Base-by-base conservation (phyloP, 2,113 vertebrate genomes). In the Myanophis thanlyinensis region DNA sequence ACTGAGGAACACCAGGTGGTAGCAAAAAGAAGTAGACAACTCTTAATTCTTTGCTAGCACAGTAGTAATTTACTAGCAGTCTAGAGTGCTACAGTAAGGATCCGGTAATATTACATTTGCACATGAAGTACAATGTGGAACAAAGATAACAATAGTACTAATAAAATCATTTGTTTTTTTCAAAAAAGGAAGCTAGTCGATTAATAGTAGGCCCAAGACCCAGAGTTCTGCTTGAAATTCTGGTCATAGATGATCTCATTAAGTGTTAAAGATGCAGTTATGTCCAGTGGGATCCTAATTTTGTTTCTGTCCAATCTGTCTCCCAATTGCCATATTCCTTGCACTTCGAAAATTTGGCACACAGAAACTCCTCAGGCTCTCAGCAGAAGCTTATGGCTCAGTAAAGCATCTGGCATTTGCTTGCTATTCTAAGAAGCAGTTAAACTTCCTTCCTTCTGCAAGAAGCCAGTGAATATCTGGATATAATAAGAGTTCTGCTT, bases 381-480 rank as follows among this genome's bases (percentile, higher is more conserved):
- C 87, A 53, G 54, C 90, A 52, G 93, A 93, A 91, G 87, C 73
- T 89, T 67, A 86, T 44, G 20, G 87, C 40, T 67, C 54, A 89
- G 54, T 35, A 30, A 89, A 85, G 90, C 67, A 91, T 89, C 90
- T 62, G 67, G 53, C 47, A 91, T 93, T 89, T 86, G 46, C 87
- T 91, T 67, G 90, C 85, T 86, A 47, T 89, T 91, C 90, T 89
- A 56, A 85, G 48, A 91, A 91, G 85, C 40, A 59, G 87, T 53
- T 47, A 89, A 85, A 59, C 53, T 85, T 93, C 87, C 23, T 86
- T 86, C 54, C 73, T 89, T 84, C 46, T 89, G 27, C 35, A 86
- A 35, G 20, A 27, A 91, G 53, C 40, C 35, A 91, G 52, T 49
- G 59, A 89, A 85, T 89, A 85, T 86, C 90, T 47, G 27, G 80